Base-by-base conservation (phyloP, 92 coral and sea anemone genomes). In the Paramuricea clavata region DNA sequence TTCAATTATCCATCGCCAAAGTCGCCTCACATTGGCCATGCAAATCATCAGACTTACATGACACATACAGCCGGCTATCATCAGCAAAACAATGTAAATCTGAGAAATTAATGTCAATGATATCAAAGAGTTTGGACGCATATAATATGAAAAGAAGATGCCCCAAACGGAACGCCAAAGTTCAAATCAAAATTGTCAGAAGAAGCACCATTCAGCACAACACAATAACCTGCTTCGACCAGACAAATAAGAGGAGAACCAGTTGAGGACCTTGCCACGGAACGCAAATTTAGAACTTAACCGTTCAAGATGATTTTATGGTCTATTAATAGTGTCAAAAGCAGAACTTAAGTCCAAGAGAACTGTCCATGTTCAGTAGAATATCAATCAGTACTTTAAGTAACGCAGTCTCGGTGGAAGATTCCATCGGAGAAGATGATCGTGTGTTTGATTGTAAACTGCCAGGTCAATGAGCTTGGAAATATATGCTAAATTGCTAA, bases 1-100 rank as follows among this genome's bases (percentile, higher is more conserved):
- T 32, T 30, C 77, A 71, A 0, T 71, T 71, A 19, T 71, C 77
- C 77, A 71, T 71, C 26, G 43, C 49, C 35, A 28, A 56, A 56
- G 5, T 56, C 64, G 23, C 64, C 26, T 62, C 70, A 25, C 15
- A 1, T 62, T 62, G 70, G 17, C 70, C 0, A 28, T 31, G 17
- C 35, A 30, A 62, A 62, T 62, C 35, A 28, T 62, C 70, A 62
- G 11, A 31, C 21, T 62, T 62, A 62, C 0, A 62, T 62, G 70
- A 28, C 70, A 11, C 35, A 22, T 62, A 22, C 17, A 23, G 35
- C 70, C 21, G 70, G 34, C 17, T 62, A 23, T 62, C 70, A 62
- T 62, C 70, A 23, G 70, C 70, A 62, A 62, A 62, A 25, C 34
- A 62, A 5, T 62, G 70, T 62, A 31, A 62, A 28, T 26, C 70